Base-by-base conservation (phyloP, 2,888 invertebrate genomes). In the Euphydryas editha region DNA sequence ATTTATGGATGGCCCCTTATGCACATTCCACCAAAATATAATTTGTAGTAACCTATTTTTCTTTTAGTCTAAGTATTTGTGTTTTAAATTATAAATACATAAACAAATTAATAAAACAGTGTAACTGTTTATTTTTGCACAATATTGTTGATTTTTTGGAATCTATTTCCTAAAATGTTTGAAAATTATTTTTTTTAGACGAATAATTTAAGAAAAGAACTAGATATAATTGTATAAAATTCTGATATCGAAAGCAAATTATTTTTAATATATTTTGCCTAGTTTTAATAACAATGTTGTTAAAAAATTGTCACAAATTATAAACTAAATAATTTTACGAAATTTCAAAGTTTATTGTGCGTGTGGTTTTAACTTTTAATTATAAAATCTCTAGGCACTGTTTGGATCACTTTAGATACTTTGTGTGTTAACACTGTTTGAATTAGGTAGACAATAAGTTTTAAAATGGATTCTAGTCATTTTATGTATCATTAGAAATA, bases 391-490 rank as follows among this genome's bases (percentile, higher is more conserved):
- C 68, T 70, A 65, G 72, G 81, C 81, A 82, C 81, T 71, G 73
- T 76, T 78, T 74, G 72, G 76, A 69, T 68, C 68, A 71, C 73
- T 70, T 76, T 74, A 75, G 77, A 77, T 62, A 72, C 2, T 57
- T 73, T 71, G 67, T 68, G 68, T 71, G 65, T 73, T 36, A 70
- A 76, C 78, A 81, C 77, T 73, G 69, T 73, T 75, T 76, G 73
- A 73, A 73, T 70, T 70, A 71, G 73, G 68, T 71, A 55, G 74
- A 76, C 63, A 58, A 49, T 59, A 72, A 66, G 71, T 68, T 72
- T 30, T 69, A 73, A 71, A 72, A 51, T 51, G 49, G 59, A 75
- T 72, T 80, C 79, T 83, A 82, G 82, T 82, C 79, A 75, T n/a
- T n/a, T n/a, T n/a, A n/a, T n/a, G n/a, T n/a, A n/a, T n/a, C n/a